phyloP scores from a whole-genome alignment of 2,113 vertebrate genomes.

The Zosterops japonicus region DNA sequence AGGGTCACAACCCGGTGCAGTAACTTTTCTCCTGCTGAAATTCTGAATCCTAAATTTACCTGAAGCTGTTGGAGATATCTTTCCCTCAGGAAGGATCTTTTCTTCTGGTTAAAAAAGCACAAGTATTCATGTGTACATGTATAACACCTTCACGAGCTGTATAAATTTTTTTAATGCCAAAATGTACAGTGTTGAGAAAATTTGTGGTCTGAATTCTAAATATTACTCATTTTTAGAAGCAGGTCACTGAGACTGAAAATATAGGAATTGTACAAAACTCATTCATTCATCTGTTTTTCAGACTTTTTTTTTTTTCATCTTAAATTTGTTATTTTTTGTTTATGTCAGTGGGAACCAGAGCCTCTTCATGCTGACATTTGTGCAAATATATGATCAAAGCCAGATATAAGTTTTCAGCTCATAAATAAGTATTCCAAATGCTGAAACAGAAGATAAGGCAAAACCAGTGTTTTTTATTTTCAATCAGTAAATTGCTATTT shows the following conservation, averaged over 20 bases:
- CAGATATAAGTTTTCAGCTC: neutral
- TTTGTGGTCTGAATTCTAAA: neutral
- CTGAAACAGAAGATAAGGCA: neutral
- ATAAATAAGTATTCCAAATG: neutral
- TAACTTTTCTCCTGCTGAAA: neutral
- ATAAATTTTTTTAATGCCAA: neutral
- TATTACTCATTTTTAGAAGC: neutral
- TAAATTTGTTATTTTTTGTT: neutral
- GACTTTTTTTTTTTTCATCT: neutral
- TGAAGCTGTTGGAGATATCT: neutral
- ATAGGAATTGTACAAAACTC: neutral
- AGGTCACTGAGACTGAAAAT: neutral
- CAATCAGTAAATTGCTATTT: neutral
- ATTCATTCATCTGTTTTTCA: too few species aligned
- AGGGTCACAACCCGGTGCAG: neutral
- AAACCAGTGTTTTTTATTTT: neutral
- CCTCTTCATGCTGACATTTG: neutral
- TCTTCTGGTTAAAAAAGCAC: neutral
- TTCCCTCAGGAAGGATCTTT: neutral
- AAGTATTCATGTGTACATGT: neutral
- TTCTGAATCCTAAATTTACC: neutral
- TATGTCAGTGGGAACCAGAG: neutral
- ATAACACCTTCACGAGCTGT: neutral
- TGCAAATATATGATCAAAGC: neutral
- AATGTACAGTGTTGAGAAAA: neutral